Conservation (phyloP, 2,113 vertebrate species). For the Scartelaos histophorus region DNA sequence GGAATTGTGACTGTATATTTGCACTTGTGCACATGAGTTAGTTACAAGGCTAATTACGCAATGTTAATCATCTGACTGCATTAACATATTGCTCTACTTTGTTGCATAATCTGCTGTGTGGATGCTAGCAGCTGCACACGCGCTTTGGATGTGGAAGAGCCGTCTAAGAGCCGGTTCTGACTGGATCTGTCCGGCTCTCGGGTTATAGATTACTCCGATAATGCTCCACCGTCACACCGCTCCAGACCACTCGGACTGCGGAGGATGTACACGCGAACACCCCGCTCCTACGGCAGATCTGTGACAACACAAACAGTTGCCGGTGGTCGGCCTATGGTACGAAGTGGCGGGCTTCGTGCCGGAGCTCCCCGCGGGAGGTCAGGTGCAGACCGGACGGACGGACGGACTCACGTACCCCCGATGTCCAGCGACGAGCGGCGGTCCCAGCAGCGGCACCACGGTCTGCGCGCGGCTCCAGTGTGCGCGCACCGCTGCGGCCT, state of each 20-base stretch:
- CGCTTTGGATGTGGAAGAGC: neutral
- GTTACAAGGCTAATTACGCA: no score
- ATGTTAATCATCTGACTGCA: neutral
- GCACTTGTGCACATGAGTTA: no score
- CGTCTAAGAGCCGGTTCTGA: neutral
- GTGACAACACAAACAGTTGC: no score
- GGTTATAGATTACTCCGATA: neutral
- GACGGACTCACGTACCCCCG: neutral
- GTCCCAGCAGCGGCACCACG: neutral
- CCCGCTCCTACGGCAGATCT: neutral
- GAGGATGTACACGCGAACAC: neutral
- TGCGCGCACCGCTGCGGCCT: neutral
- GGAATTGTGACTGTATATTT: no score
- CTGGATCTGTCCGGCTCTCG: neutral
- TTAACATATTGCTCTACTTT: neutral
- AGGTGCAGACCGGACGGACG: neutral
- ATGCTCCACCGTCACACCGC: neutral
- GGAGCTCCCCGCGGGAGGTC: neutral
- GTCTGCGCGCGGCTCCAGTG: neutral
- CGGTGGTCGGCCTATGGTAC: no score
- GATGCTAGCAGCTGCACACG: neutral
- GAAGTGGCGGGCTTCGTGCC: neutral
- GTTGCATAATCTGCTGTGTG: neutral
- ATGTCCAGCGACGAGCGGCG: constrained; percentile 1
- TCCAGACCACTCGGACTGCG: no score